Conservation (phyloP, 2,113 vertebrate genomes). For the Australoheros scitulus region DNA sequence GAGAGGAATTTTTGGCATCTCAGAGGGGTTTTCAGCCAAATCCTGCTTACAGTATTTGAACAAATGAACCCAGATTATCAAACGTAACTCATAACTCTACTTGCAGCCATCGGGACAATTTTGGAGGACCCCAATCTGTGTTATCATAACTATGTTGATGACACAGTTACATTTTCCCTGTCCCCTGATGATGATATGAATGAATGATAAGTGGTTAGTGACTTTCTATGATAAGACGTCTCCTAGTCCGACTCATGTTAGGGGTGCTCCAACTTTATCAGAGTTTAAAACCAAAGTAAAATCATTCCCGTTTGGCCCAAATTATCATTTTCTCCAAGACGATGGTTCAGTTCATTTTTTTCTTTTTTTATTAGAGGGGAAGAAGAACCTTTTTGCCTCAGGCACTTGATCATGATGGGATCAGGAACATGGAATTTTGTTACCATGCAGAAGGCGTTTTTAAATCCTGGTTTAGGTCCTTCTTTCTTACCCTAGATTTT, state of each 20-base stretch:
- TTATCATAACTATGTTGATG: neutral
- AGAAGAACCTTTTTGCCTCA: neutral
- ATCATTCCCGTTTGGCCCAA: neutral
- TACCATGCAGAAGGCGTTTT: neutral
- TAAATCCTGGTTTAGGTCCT: neutral
- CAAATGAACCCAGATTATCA: too few species aligned
- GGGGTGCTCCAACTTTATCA: accelerated
- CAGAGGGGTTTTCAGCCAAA: too few species aligned
- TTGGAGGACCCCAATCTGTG: neutral
- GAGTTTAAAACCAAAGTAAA: neutral
- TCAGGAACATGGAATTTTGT: accelerated
- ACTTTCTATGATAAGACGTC: neutral
- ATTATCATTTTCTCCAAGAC: accelerated
- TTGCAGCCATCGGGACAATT: neutral
- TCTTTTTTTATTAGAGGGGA: accelerated
- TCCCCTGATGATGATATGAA: neutral
- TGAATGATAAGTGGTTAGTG: neutral
- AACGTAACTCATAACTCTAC: accelerated
- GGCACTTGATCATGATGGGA: too few species aligned
- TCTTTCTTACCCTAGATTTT: neutral
- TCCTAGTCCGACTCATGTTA: neutral
- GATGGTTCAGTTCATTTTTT: neutral
- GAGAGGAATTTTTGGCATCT: neutral
- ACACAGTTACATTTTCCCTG: neutral
- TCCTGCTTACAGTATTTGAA: neutral